phyloP scores from a whole-genome alignment of 2,113 vertebrate genomes.

The Junco hyemalis region DNA sequence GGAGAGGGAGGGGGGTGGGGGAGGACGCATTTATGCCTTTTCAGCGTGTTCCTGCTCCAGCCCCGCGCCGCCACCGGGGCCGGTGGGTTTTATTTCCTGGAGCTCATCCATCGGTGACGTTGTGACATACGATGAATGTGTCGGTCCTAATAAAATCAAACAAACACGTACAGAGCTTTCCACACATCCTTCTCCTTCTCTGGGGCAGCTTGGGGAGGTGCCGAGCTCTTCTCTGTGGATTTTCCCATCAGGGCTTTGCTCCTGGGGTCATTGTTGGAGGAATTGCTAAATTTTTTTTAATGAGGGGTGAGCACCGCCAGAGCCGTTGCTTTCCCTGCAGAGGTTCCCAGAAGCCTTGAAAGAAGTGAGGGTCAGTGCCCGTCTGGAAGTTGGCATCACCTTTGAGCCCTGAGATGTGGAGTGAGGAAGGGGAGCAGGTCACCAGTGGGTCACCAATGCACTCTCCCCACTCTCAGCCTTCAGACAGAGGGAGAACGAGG shows the following conservation, averaged over 20 bases:
- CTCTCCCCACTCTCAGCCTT: rapidly evolving
- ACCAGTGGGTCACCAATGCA: not conserved
- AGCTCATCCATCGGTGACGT: slow-evolving; percentile 61
- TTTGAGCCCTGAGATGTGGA: rapidly evolving
- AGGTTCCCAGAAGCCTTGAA: not conserved
- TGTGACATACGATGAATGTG: slow-evolving; percentile 69
- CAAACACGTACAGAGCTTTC: not conserved
- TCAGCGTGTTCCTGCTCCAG: not conserved
- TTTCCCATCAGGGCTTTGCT: rapidly evolving
- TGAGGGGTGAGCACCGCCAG: rapidly evolving
- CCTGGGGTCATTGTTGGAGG: rapidly evolving
- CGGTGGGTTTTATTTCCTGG: not conserved
- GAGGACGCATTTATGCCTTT: slow-evolving; percentile 39
- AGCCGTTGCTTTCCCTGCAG: not conserved
- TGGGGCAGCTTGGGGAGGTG: not conserved
- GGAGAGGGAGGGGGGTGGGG: not conserved
- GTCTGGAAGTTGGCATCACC: rapidly evolving
- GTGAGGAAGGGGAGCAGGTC: not conserved
- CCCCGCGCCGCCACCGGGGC: not conserved
- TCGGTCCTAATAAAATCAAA: slow-evolving; percentile 64
- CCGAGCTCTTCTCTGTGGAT: not conserved
- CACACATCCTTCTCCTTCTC: not conserved
- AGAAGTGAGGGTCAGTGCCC: not conserved
- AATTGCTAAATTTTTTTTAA: not conserved
- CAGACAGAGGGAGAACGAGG: rapidly evolving